These are phyloP conservation scores for Crossaster papposus DNA, from an alignment of 53 echinoderm and acorn worm species.

Conservation along the genomic window DNA sequence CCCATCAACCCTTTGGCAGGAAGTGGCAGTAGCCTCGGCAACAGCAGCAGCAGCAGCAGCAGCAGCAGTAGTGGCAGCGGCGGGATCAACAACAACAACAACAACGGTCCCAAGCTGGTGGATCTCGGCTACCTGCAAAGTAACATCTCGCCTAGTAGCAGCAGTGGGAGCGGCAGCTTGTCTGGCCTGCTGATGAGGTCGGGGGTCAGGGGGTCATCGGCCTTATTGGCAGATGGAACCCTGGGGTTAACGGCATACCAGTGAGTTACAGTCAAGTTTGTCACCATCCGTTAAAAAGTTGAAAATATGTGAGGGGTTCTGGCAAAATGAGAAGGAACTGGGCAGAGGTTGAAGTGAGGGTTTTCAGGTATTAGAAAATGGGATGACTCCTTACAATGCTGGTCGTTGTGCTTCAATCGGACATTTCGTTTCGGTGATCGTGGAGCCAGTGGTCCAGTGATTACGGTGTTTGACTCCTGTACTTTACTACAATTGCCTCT, in stretches of 20 bases:
- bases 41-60: constrained; percentile 31
- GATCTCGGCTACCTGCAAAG: constrained; percentile 67
- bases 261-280: neutral
- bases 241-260: constrained; percentile 34
- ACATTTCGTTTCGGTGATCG: no score
- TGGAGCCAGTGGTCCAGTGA: no score
- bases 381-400: no score
- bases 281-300: neutral
- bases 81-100: constrained; percentile 39
- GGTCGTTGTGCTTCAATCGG: no score
- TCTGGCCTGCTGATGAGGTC: constrained; percentile 35
- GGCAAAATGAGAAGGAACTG: no score
- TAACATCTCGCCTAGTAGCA: constrained; percentile 70
- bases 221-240: constrained; percentile 19
- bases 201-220: constrained; percentile 36
- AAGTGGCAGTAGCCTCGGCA: neutral
- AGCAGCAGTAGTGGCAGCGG: constrained; percentile 12
- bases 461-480: no score
- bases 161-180: constrained; percentile 60
- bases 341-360: no score
- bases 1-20: constrained; percentile 39
- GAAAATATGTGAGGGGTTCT: no score
- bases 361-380: no score
- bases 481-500: no score
- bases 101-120: constrained; percentile 61